Conservation (phyloP, 2,888 invertebrate species). For the Drosophila vallismaia region DNA sequence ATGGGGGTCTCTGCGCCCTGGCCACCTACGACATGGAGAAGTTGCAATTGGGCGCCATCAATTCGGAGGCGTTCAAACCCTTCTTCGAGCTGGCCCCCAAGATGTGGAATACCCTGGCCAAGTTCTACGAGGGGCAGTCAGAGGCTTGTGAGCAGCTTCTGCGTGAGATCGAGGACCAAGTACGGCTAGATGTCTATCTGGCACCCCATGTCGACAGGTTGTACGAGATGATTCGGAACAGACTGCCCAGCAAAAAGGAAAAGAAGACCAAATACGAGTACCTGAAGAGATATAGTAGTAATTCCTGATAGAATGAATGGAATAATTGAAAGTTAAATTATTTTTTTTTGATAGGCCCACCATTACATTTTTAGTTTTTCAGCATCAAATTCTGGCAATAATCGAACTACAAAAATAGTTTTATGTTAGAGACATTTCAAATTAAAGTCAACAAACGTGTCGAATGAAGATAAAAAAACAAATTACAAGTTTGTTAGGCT, state of each 20-base stretch:
- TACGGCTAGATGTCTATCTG: constrained; percentile 62
- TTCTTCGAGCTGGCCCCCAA: constrained; percentile 50
- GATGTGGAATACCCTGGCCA: constrained; percentile 38
- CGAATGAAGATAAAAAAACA: no score
- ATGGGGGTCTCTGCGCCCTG: constrained; percentile 56
- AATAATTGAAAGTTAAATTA: no score
- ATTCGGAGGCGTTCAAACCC: constrained; percentile 51
- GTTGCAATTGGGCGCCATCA: constrained; percentile 33
- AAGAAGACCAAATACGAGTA: background rate
- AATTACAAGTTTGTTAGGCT: no score
- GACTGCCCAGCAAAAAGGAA: constrained; percentile 25
- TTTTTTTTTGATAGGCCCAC: no score
- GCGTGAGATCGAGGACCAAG: constrained; percentile 39
- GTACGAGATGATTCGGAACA: constrained; percentile 44
- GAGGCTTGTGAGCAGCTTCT: constrained; percentile 40
- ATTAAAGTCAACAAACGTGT: no score
- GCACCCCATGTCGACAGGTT: constrained; percentile 57
- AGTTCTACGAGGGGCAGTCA: constrained; percentile 38
- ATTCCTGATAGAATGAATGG: no score
- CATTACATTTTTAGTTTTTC: no score
- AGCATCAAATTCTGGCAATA: no score
- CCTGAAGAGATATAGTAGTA: background rate
- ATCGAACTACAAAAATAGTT: no score
- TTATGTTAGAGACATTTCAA: no score
- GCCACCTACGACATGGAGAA: constrained; percentile 55